A percentile compares a stretch with the other conserved stretches of the same genome.
phyloP scores from a whole-genome alignment of 2,888 invertebrate species.

The Campoplex capitator region DNA sequence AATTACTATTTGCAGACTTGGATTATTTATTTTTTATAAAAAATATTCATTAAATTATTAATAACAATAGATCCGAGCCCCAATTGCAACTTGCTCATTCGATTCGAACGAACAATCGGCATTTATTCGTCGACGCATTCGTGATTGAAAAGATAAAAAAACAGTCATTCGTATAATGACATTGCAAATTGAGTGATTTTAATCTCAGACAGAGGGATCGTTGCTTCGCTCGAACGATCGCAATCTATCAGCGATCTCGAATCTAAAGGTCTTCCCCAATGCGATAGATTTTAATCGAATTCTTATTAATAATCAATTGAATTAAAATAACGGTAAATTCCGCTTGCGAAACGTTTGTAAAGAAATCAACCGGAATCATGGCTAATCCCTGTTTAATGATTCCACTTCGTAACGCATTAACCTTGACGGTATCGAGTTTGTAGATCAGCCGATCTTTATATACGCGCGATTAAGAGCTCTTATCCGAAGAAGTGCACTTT shows the following conservation, averaged over 20 bases:
- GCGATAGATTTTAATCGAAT: slow-evolving; percentile 27
- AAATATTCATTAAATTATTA: not conserved
- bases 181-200: slow-evolving; percentile 15
- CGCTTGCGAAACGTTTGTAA: not conserved
- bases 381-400: slow-evolving; percentile 16
- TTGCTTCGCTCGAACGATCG: slow-evolving; percentile 12
- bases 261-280: not conserved
- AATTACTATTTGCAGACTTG: not conserved
- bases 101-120: not conserved
- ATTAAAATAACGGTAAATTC: slow-evolving; percentile 8
- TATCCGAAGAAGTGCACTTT: slow-evolving; percentile 19
- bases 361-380: slow-evolving; percentile 1
- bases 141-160: not conserved
- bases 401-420: slow-evolving; percentile 4
- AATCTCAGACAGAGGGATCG: not conserved
- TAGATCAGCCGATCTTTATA: slow-evolving; percentile 34
- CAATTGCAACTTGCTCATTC: not conserved
- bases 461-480: slow-evolving; percentile 6
- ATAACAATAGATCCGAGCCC: not conserved
- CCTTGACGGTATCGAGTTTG: slow-evolving; percentile 11
- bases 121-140: not conserved
- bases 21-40: not conserved
- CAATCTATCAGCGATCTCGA: slow-evolving; percentile 22
- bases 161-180: not conserved
- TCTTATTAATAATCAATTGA: slow-evolving; percentile 13